These are phyloP conservation scores for Plodia interpunctella DNA, from an alignment of 1,140 invertebrate species.

Conservation along the genomic window DNA sequence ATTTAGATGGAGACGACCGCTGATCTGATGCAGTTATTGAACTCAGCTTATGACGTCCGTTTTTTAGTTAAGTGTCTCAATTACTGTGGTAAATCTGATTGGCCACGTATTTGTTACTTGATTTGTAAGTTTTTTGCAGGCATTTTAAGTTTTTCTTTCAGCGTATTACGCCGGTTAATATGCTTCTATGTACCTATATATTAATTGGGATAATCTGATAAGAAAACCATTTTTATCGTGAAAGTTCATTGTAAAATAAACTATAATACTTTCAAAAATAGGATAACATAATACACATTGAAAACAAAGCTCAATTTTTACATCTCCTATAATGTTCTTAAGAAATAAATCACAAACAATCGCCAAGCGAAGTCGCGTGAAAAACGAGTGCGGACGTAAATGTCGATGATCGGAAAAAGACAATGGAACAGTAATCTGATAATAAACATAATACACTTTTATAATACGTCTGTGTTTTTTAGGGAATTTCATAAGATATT, in stretches of 20 bases:
- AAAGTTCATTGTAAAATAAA: too few species aligned
- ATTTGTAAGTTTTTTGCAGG: background rate
- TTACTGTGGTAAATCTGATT: conserved; percentile 7
- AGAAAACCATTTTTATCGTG: too few species aligned
- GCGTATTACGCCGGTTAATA: too few species aligned
- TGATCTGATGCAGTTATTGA: conserved; percentile 72
- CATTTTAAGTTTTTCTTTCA: background rate
- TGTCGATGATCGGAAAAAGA: conserved; percentile 33
- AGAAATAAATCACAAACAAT: background rate
- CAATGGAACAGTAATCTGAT: conserved; percentile 64
- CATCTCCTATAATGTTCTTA: too few species aligned
- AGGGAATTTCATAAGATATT: conserved; percentile 71
- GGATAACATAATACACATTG: too few species aligned
- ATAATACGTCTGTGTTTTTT: conserved; percentile 64
- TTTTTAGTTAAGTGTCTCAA: conserved; percentile 23
- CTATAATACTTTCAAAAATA: too few species aligned
- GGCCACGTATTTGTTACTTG: background rate
- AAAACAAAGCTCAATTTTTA: too few species aligned
- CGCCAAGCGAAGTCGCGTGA: background rate
- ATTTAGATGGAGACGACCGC: conserved; percentile 68
- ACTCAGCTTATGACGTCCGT: conserved; percentile 56
- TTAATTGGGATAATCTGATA: too few species aligned
- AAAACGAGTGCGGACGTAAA: background rate
- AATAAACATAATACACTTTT: conserved; percentile 68
- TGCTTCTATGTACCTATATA: too few species aligned